Evolutionary conservation across 1,140 invertebrate genomes (phyloP).

Genomic region (Drosophila melanogaster): Release_6_plus_ISO1_MT NT_033777.3:28311001-28311500

Average conservation of each 20-base stretch:
- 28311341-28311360: conserved; percentile 46
- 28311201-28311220: conserved; percentile 44
- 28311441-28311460: conserved; percentile 22
- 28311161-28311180: conserved; percentile 6
- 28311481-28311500: conserved; percentile 69
- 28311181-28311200: conserved; percentile 35
- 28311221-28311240: conserved; percentile 49
- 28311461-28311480: conserved; percentile 34
- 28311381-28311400: conserved; percentile 26
- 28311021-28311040: not conserved
- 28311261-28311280: conserved; percentile 40
- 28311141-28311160: conserved; percentile 18
- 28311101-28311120: conserved; percentile 1
- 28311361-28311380: conserved; percentile 38
- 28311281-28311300: conserved; percentile 29
- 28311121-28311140: conserved; percentile 19
- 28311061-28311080: not conserved
- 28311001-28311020: too few species aligned
- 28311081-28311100: not conserved
- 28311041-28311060: not conserved
- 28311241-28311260: conserved; percentile 42
- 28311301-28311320: not conserved
- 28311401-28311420: conserved; percentile 36
- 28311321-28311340: conserved; percentile 7
- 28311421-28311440: conserved; percentile 34